Evolutionary conservation across 2,113 vertebrate genomes (phyloP).

Genomic region (Amphiprion ocellaris): DNA sequence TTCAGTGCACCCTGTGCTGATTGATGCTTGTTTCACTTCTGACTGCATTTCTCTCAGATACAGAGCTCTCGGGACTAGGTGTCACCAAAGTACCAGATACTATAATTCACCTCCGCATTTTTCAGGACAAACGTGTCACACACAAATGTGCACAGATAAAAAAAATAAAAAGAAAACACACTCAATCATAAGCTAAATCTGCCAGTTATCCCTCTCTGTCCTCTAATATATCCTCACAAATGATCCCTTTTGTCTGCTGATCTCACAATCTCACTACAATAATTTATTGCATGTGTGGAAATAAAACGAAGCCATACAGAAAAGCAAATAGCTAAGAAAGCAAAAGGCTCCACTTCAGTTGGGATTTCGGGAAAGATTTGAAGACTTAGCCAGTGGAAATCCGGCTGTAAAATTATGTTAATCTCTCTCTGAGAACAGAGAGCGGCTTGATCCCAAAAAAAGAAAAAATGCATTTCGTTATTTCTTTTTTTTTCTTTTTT

Average conservation of each 20-base stretch:
- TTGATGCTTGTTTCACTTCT: conserved; percentile 34
- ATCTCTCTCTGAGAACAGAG: conserved; percentile 64
- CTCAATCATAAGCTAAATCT: not conserved
- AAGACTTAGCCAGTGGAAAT: conserved; percentile 72
- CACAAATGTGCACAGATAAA: not conserved
- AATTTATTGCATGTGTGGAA: conserved; percentile 24
- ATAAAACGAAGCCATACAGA: not conserved
- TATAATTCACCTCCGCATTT: conserved; percentile 24
- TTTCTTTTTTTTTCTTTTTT: not conserved
- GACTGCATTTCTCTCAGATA: conserved; percentile 23
- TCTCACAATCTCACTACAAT: conserved; percentile 7
- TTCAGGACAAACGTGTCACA: not conserved
- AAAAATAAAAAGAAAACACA: not conserved
- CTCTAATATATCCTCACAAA: not conserved
- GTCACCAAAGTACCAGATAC: conserved; percentile 8
- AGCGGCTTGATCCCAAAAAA: conserved; percentile 44
- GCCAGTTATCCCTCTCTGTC: conserved; percentile 13
- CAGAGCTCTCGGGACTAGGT: not conserved
- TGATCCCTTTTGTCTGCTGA: conserved; percentile 21
- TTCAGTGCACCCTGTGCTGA: conserved; percentile 5
- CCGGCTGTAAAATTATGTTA: conserved; percentile 75
- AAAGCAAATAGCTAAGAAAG: conserved; percentile 44
- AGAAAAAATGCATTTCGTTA: conserved; percentile 38
- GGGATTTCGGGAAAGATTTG: conserved; percentile 70
- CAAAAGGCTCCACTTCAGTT: conserved; percentile 48